Conservation (phyloP, 1,140 invertebrate genomes). For the Oedothorax gibbosus region DNA sequence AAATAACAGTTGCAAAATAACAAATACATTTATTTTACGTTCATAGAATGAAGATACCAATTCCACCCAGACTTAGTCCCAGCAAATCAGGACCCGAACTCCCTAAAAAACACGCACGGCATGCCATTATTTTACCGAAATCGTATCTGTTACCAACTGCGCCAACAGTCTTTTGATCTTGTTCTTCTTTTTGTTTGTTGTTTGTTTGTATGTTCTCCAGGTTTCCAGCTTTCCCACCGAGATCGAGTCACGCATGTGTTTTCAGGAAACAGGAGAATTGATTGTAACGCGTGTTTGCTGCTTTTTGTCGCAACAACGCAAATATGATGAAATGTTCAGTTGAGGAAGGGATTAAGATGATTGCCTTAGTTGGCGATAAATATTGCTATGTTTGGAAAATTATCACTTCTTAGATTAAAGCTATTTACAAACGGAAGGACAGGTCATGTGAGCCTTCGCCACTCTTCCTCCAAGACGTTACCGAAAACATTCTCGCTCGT, state of each 20-base stretch:
- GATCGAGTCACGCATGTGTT: conserved; percentile 28
- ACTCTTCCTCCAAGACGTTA: too few relatives aligned
- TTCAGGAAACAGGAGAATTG: conserved; percentile 18
- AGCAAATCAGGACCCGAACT: not conserved
- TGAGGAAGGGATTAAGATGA: not conserved
- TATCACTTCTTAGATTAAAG: too few relatives aligned
- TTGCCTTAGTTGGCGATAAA: not conserved
- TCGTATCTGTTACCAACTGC: conserved; percentile 39
- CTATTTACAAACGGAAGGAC: too few relatives aligned
- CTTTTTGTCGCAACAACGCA: not conserved
- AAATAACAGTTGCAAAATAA: too few relatives aligned
- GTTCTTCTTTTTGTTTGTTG: not conserved
- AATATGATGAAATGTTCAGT: not conserved
- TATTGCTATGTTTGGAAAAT: too few relatives aligned
- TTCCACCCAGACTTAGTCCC: too few relatives aligned
- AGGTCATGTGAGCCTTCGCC: too few relatives aligned
- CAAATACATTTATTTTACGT: too few relatives aligned
- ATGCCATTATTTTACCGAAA: conserved; percentile 41
- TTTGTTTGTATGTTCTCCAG: not conserved
- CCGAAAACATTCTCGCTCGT: too few relatives aligned
- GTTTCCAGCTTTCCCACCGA: conserved; percentile 4
- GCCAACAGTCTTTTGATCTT: not conserved
- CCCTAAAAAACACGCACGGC: conserved; percentile 27
- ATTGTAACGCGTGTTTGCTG: conserved; percentile 2
- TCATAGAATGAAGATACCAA: too few relatives aligned